A percentile compares a stretch with the other conserved stretches of the same genome.
These are phyloP conservation scores for Patella vulgata DNA, from an alignment of 1,140 invertebrate species.

Conservation along the genomic window DNA sequence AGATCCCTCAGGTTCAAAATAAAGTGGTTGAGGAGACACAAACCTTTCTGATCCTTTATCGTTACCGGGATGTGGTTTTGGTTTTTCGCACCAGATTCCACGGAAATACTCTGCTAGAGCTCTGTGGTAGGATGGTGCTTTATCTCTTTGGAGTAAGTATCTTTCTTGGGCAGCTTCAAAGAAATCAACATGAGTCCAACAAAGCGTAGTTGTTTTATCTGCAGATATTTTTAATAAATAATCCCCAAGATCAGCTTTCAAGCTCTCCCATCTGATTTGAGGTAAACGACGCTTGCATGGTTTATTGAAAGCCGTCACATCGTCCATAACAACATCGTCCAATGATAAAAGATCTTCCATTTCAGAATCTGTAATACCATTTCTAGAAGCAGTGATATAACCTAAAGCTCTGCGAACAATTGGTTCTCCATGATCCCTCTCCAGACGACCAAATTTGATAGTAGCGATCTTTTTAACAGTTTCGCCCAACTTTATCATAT, in stretches of 20 bases:
- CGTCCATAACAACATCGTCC: slow-evolving; percentile 76
- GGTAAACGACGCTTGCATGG: slow-evolving; percentile 67
- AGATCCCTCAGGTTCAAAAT: slow-evolving; percentile 82
- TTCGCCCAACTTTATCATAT: slow-evolving; percentile 49
- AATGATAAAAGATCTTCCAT: slow-evolving; percentile 79
- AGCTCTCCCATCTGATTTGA: slow-evolving; percentile 75
- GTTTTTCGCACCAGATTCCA: slow-evolving; percentile 46
- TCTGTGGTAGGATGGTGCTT: slow-evolving; percentile 65
- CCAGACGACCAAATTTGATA: slow-evolving; percentile 74
- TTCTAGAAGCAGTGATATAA: slow-evolving; percentile 75
- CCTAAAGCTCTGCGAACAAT: slow-evolving; percentile 71
- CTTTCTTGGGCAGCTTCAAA: slow-evolving; percentile 70
- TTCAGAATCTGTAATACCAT: slow-evolving; percentile 79
- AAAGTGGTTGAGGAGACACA: slow-evolving; percentile 48
- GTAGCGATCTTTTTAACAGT: slow-evolving; percentile 52
- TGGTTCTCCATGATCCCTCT: slow-evolving; percentile 74
- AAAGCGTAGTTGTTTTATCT: slow-evolving; percentile 72
- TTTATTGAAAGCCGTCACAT: slow-evolving; percentile 44
- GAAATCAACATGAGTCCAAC: slow-evolving; percentile 74
- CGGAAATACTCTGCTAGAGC: slow-evolving; percentile 72
- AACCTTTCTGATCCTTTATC: slow-evolving; percentile 48
- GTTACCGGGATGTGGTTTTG: slow-evolving; percentile 51
- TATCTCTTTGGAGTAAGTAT: slow-evolving; percentile 68
- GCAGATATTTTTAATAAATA: slow-evolving; percentile 74
- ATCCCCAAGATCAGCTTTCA: slow-evolving; percentile 73